Evolutionary conservation across 1,140 invertebrate genomes (phyloP).

Genomic region (Acromyrmex charruanus): DNA sequence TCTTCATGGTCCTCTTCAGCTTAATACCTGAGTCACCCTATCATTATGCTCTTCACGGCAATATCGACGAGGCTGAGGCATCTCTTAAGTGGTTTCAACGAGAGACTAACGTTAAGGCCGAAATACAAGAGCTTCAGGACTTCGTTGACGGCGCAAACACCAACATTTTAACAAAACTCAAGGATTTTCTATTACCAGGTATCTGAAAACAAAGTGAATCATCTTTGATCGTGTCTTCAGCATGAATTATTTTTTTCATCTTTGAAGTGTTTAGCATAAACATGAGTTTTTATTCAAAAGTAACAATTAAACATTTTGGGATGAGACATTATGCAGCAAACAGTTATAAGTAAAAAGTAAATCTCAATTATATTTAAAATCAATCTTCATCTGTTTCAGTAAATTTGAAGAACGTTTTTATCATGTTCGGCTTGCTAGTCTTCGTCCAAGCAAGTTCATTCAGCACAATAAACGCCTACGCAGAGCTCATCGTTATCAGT

Average conservation of each 20-base stretch:
- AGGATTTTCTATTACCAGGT: slow-evolving; percentile 79
- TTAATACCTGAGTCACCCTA: slow-evolving; percentile 88
- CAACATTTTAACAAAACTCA: slow-evolving; percentile 74
- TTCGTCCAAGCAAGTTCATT: slow-evolving; percentile 80
- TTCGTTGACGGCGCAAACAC: slow-evolving; percentile 77
- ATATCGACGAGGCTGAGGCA: slow-evolving; percentile 80
- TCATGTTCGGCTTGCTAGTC: slow-evolving; percentile 78
- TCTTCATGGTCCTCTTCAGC: slow-evolving; percentile 85
- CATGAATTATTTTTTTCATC: neutral
- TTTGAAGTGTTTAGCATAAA: neutral
- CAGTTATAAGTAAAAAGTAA: neutral
- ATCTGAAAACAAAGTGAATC: neutral
- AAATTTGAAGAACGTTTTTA: slow-evolving; percentile 73
- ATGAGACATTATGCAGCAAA: neutral
- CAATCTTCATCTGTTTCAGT: slow-evolving; percentile 68
- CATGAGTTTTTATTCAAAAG: neutral
- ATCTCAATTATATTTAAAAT: neutral
- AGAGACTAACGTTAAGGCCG: slow-evolving; percentile 79
- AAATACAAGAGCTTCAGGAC: slow-evolving; percentile 81
- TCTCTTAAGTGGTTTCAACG: slow-evolving; percentile 83
- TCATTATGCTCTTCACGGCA: slow-evolving; percentile 78
- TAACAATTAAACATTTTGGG: neutral
- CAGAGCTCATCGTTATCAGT: slow-evolving; percentile 82
- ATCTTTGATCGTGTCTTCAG: neutral
- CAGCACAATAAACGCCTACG: slow-evolving; percentile 80